Conservation (phyloP, 2,113 vertebrate genomes). For the Bujurquina vittata region DNA sequence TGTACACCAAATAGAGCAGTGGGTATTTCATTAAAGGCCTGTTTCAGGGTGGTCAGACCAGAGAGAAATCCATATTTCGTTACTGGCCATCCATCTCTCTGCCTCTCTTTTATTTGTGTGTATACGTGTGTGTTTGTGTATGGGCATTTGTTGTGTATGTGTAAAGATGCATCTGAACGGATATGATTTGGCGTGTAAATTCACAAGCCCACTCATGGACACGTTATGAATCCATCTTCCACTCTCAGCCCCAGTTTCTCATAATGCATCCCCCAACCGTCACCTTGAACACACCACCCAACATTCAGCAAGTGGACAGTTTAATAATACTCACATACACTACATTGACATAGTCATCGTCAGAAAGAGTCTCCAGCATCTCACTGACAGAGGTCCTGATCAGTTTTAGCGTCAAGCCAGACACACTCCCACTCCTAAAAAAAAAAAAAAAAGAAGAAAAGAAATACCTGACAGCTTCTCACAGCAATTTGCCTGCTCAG, state of each 20-base stretch:
- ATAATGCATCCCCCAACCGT: not conserved
- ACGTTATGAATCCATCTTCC: not conserved
- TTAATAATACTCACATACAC: conserved; percentile 90
- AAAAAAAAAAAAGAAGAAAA: not conserved
- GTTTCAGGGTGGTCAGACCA: conserved; percentile 75
- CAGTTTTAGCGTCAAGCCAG: conserved; percentile 93
- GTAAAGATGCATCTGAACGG: not conserved
- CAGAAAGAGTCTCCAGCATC: conserved; percentile 97
- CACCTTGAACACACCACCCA: not conserved
- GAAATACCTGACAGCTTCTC: conserved; percentile 8
- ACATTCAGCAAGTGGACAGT: not conserved
- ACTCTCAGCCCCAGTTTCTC: not conserved
- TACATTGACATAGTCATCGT: conserved; percentile 99
- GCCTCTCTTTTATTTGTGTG: conserved; percentile 23
- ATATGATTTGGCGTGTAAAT: not conserved
- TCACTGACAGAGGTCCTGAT: conserved; percentile 96
- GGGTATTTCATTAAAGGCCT: conserved; percentile 80
- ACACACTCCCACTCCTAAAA: conserved; percentile 94
- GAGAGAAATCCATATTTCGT: conserved; percentile 83
- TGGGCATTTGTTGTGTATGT: not conserved
- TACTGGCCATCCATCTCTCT: conserved; percentile 70
- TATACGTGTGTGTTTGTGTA: not conserved
- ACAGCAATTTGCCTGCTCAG: conserved; percentile 21
- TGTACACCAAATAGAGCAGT: conserved; percentile 73
- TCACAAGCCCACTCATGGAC: not conserved